These are phyloP conservation scores for Bradysia coprophila DNA, from an alignment of 1,140 invertebrate species.

Conservation along the genomic window DNA sequence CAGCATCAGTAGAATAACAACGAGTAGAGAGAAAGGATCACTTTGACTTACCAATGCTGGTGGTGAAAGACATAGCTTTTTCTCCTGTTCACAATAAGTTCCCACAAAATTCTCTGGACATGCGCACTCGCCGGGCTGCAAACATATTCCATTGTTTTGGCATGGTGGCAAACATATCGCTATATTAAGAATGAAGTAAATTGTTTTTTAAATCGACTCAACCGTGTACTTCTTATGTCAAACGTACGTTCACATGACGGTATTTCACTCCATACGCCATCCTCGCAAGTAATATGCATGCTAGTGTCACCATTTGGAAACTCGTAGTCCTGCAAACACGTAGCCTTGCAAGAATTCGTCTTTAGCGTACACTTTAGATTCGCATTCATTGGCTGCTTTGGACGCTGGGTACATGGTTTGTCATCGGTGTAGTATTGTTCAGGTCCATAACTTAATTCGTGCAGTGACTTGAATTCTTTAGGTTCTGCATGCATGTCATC, in stretches of 20 bases:
- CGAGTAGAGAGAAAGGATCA: no score
- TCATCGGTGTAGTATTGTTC: no score
- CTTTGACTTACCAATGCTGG: no score
- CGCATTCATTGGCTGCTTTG: not conserved
- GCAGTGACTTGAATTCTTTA: no score
- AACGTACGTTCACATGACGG: slow-evolving; percentile 40
- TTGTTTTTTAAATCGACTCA: not conserved
- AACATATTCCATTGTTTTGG: slow-evolving; percentile 60
- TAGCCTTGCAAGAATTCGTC: slow-evolving; percentile 26
- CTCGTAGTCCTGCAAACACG: slow-evolving; percentile 31
- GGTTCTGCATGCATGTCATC: no score
- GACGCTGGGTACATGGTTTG: not conserved
- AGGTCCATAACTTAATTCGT: not conserved
- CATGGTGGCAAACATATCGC: slow-evolving; percentile 54
- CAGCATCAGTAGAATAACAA: no score
- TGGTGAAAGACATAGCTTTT: slow-evolving; percentile 42
- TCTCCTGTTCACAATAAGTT: slow-evolving; percentile 52
- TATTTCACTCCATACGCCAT: slow-evolving; percentile 33
- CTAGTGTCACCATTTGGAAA: slow-evolving; percentile 35
- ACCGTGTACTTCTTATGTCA: not conserved
- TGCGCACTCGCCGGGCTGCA: slow-evolving; percentile 44
- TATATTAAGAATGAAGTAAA: slow-evolving; percentile 13
- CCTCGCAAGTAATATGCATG: slow-evolving; percentile 30
- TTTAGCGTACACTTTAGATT: not conserved
- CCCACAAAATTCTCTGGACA: slow-evolving; percentile 55